These are phyloP conservation scores for Atlantisia rogersi DNA, from an alignment of 2,113 vertebrate species.

Conservation along the genomic window DNA sequence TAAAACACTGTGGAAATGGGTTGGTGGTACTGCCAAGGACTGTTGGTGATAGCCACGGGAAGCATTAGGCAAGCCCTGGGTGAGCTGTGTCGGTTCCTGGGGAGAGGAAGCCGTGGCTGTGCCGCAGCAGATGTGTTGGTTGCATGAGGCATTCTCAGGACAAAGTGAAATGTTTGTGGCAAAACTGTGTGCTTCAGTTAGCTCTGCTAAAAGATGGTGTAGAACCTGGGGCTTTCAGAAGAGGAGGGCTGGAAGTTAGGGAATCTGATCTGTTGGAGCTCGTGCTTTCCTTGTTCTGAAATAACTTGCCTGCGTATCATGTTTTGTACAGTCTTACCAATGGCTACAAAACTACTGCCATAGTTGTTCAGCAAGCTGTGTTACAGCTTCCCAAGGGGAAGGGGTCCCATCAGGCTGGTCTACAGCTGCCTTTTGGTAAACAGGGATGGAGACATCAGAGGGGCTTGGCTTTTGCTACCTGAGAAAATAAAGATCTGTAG, in stretches of 20 bases:
- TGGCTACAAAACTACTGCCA: neutral
- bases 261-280: neutral
- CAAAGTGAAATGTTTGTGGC: neutral
- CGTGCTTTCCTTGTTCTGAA: neutral
- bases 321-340: neutral
- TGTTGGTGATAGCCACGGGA: fast-evolving
- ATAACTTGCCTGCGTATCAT: neutral
- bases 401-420: neutral
- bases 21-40: neutral
- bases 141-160: neutral
- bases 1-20: neutral
- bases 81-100: neutral
- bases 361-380: neutral
- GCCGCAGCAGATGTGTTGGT: neutral
- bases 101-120: neutral
- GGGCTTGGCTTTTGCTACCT: neutral
- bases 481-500: neutral
- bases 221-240: neutral
- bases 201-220: neutral
- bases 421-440: neutral
- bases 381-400: neutral
- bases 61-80: fast-evolving
- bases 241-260: fast-evolving
- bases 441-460: neutral
- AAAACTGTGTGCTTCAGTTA: neutral